Base-by-base conservation (phyloP, 2,113 vertebrate genomes). In the Engystomops pustulosus region DNA sequence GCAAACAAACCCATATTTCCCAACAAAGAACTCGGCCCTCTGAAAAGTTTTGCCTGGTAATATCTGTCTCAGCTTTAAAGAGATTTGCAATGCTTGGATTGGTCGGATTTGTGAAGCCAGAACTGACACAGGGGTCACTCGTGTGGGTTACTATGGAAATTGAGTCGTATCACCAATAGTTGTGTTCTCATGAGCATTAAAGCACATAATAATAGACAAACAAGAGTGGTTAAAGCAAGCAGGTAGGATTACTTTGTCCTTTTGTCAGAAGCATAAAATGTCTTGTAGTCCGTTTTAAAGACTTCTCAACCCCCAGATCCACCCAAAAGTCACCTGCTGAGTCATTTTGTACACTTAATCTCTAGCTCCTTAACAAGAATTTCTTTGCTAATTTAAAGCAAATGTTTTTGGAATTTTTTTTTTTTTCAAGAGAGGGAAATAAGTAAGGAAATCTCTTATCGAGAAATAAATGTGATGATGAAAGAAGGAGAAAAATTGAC, bases 111-210 rank as follows among this genome's bases (percentile, higher is more conserved):
- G 89, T 90, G 90, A 91, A 91, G 89, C 20, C n/a, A 89, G 87
- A 85, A 87, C 87, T 88, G 90, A 87, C 90, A 92, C 88, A 90
- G 91, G 91, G 94, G 94, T 95, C 91, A 93, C 88, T 93, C 93
- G 94, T 95, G 94, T 96, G 95, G 95, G 96, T 98, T 97, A 95
- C 96, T 97, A 98, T 98, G 96, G 95, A 97, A 97, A 98, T 96
- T 96, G 95, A 95, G 95, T 94, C 94, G 94, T 90, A 92, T 96
- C 94, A 93, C 95, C 95, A 94, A 93, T 96, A 94, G 95, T 93
- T 93, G 93, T 95, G 94, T 94, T 95, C 94, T 95, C 93, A 93
- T 94, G 95, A 95, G 94, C 94, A 92, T 91, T 94, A 94, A 95
- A 95, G 91, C 89, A 91, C 91, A 91, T 93, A 92, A 96, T 96